Percentiles rank a stretch among this genome's conserved stretches.
These are phyloP conservation scores for Campylomormyrus numenius DNA, from an alignment of 2,113 vertebrate genomes.

Conservation along the genomic window DNA sequence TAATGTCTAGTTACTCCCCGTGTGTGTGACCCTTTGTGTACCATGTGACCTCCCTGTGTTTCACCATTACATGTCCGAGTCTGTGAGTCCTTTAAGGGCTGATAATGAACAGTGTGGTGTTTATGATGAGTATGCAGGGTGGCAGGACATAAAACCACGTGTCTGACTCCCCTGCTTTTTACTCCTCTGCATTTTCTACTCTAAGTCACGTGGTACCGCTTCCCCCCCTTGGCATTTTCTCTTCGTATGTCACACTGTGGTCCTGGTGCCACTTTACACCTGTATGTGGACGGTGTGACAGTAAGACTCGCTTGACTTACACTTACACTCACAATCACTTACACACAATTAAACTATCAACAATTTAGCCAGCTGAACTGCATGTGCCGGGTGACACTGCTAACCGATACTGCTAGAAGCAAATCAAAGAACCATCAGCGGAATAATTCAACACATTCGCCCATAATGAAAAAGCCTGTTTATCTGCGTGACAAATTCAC, in stretches of 20 bases:
- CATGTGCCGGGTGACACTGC: not conserved
- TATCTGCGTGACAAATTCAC: not conserved
- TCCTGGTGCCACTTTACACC: not conserved
- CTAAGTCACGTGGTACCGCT: not conserved
- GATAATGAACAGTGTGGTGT: too few relatives aligned
- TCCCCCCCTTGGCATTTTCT: not conserved
- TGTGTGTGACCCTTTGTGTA: not conserved
- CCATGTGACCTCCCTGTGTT: not conserved
- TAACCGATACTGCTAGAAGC: not conserved
- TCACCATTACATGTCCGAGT: not conserved
- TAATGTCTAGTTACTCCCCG: not conserved
- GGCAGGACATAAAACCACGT: not conserved
- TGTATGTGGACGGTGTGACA: not conserved
- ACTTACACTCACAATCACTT: not conserved
- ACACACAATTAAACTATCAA: not conserved
- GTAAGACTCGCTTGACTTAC: not conserved
- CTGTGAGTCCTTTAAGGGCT: not conserved
- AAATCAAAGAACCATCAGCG: not conserved
- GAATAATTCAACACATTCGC: not conserved
- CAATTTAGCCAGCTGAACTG: not conserved
- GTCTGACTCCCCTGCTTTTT: not conserved
- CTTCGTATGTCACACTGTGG: not conserved
- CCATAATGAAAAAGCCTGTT: not conserved
- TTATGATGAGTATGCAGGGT: not conserved
- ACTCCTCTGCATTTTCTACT: not conserved